Conservation (phyloP, 2,797 vertebrate genomes). For the Neostethus bicornis region DNA sequence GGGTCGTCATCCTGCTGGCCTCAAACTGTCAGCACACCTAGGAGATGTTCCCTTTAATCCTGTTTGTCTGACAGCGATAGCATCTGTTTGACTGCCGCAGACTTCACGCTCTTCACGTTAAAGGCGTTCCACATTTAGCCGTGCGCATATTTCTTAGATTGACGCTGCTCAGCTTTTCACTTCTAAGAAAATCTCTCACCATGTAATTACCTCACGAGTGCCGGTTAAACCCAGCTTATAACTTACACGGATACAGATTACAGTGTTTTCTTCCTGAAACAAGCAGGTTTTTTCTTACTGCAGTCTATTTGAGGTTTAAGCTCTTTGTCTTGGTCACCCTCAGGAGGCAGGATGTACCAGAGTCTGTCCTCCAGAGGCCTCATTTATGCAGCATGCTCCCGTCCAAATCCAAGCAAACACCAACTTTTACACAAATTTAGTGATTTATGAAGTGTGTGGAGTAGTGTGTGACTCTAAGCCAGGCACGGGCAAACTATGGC, state of each 20-base stretch:
- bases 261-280: background rate
- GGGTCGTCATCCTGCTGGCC: constrained; percentile 34
- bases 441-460: too few species aligned
- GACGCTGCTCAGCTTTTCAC: background rate
- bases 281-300: background rate
- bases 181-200: constrained; percentile 10
- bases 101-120: constrained; percentile 24
- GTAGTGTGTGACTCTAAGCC: too few species aligned
- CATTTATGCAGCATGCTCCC: too few species aligned
- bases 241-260: constrained; percentile 15
- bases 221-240: constrained; percentile 30
- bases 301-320: background rate
- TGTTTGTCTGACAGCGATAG: constrained; percentile 26
- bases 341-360: too few species aligned
- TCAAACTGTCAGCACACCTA: constrained; percentile 66
- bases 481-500: too few species aligned
- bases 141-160: background rate
- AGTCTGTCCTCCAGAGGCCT: too few species aligned
- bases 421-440: too few species aligned
- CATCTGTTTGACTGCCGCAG: constrained; percentile 45
- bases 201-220: constrained; percentile 30
- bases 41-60: constrained; percentile 39
- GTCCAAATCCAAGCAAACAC: too few species aligned
- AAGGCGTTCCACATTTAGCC: too few species aligned
- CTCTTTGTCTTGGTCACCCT: background rate